Conservation (phyloP, 2,888 invertebrate genomes). For the Coelopa pilipes region DNA sequence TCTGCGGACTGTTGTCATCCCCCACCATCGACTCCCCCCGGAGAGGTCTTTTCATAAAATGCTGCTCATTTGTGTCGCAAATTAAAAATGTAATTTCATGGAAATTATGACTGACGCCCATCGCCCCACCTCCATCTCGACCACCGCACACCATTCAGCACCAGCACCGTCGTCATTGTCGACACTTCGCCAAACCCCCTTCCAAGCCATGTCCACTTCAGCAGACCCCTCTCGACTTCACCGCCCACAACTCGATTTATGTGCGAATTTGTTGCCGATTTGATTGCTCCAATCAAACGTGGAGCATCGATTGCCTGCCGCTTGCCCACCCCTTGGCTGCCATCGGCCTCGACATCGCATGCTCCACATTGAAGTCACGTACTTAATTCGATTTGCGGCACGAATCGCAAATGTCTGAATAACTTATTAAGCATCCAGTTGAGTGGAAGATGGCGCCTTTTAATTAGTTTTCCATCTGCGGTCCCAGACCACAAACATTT, state of each 20-base stretch:
- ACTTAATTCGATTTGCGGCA: conserved; percentile 47
- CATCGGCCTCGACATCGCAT: conserved; percentile 10
- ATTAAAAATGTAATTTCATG: conserved; percentile 38
- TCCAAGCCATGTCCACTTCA: background rate
- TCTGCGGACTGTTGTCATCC: background rate
- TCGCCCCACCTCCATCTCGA: background rate
- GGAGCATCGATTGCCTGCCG: no score
- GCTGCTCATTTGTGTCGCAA: conserved; percentile 10
- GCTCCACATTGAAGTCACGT: conserved; percentile 46
- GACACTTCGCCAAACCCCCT: background rate
- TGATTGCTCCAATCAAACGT: conserved; percentile 26
- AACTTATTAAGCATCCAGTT: conserved; percentile 39
- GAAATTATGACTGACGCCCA: background rate
- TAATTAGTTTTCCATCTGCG: no score
- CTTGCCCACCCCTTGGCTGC: no score
- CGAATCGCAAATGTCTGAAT: conserved; percentile 42
- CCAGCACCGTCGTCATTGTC: no score
- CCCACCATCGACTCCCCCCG: background rate
- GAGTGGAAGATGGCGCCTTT: conserved; percentile 10
- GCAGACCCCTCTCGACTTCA: background rate
- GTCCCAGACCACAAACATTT: no score
- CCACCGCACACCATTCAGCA: background rate
- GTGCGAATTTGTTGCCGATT: conserved; percentile 14
- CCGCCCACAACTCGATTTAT: background rate
- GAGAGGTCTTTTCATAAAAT: background rate